These are phyloP conservation scores for Elgaria multicarinata DNA, from an alignment of 2,113 vertebrate species.

Conservation along the genomic window DNA sequence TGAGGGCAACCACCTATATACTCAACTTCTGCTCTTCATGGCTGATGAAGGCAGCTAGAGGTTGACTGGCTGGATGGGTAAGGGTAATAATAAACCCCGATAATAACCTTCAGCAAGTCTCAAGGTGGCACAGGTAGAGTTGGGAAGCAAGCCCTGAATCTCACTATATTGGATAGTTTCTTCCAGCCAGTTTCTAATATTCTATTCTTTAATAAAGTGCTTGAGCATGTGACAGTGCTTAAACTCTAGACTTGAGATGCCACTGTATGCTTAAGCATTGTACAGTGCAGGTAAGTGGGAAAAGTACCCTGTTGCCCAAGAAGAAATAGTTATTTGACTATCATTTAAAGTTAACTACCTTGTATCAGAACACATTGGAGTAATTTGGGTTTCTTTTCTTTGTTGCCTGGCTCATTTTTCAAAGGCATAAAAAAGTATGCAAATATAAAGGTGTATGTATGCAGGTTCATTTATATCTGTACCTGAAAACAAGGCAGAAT, in stretches of 20 bases:
- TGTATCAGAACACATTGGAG: not conserved
- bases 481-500: slow-evolving; percentile 26
- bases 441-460: not conserved
- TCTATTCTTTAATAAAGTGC: not conserved
- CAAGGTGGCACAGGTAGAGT: not conserved
- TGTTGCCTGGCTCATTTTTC: not conserved
- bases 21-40: not conserved
- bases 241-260: not conserved
- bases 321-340: not conserved
- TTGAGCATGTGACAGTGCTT: not conserved
- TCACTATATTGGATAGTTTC: not conserved
- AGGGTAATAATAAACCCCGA: no score
- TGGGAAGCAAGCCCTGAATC: not conserved
- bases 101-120: not conserved
- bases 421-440: not conserved
- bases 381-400: not conserved
- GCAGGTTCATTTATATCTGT: slow-evolving; percentile 25
- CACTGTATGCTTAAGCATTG: not conserved
- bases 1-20: not conserved
- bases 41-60: not conserved
- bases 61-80: not conserved
- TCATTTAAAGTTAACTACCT: not conserved
- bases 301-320: not conserved
- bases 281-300: not conserved
- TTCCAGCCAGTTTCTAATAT: not conserved